Percentiles rank a stretch among this genome's conserved stretches.
phyloP scores from a whole-genome alignment of 2,888 invertebrate species.

The Spisula subtruncata region DNA sequence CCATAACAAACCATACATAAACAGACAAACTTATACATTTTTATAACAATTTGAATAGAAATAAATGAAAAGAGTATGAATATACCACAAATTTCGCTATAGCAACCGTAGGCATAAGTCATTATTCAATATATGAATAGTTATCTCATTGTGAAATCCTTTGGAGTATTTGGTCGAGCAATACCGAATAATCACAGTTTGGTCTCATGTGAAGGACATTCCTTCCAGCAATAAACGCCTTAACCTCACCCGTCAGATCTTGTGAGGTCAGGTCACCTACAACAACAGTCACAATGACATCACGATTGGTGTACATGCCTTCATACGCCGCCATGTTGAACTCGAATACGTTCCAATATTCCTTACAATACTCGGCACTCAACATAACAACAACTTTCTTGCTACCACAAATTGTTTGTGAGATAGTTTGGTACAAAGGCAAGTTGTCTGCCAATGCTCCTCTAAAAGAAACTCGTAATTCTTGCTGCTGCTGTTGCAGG shows the following conservation, averaged over 20 bases:
- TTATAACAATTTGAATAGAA: too few species aligned
- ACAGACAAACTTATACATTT: too few species aligned
- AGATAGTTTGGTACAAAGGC: conserved; percentile 32
- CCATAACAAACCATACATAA: too few species aligned
- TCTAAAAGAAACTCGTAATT: conserved; percentile 31
- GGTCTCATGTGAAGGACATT: neutral
- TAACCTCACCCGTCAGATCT: conserved; percentile 42
- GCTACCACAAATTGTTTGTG: conserved; percentile 27
- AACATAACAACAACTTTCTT: conserved; percentile 54
- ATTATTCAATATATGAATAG: too few species aligned
- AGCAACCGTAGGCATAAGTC: too few species aligned
- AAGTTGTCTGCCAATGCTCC: conserved; percentile 36
- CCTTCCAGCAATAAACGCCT: conserved; percentile 17
- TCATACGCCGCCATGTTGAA: conserved; percentile 62
- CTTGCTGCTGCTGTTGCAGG: neutral
- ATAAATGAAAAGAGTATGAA: too few species aligned
- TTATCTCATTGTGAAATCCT: neutral
- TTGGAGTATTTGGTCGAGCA: neutral
- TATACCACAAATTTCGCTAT: too few species aligned
- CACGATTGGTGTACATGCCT: conserved; percentile 57
- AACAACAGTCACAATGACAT: conserved; percentile 33
- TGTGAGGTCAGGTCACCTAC: conserved; percentile 19
- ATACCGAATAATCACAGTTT: neutral
- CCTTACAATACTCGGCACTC: conserved; percentile 43
- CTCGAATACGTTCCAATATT: conserved; percentile 61